Base-by-base conservation (phyloP, 2,113 vertebrate genomes). In the Rhabdornis inornatus region DNA sequence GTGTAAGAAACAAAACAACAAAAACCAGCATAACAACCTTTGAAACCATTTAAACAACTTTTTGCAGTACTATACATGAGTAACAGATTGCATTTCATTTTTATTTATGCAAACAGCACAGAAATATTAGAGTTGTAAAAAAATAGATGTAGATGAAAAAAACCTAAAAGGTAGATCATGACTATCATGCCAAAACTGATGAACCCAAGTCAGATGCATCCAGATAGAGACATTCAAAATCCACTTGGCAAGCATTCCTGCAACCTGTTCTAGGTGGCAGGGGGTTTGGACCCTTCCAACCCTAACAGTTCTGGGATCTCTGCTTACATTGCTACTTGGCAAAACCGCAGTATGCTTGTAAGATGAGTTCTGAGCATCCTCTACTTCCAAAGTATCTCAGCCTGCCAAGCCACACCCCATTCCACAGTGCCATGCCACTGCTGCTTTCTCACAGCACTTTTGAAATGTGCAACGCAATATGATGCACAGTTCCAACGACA, bases 51-150 rank as follows among this genome's bases (percentile, higher is more conserved):
- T 92, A 87, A 82, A 42, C 35, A 91, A 60, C 68, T 44, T 49
- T 50, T 53, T 10, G 13, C 24, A 60, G 40, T 49, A 79, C 40
- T 49, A 35, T 33, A 35, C 18, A 70, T 39, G 25, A 81, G 25
- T 40, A 93, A 65, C 60, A 90, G 76, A 93, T 24, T 55, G 44
- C n/a, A 56, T 85, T 95, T 86, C 2, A 3, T 69, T 87, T 87
- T 87, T 72, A 91, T 86, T 95, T 83, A 75, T 88, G 82, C 53
- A 83, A 83, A 87, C 63, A 66, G 33, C 42, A 85, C 12, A 86
- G 37, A 89, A 92, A 45, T 68, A 57, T 15, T 56, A 50, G 27
- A 90, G 74, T 52, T 75, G 25, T 70, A 83, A 86, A 87, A 77
- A 83, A 90, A 88, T 40, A 86, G 6, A 83, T 44, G 20, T 31